These are phyloP conservation scores for Metallyticus violacea DNA, from an alignment of 2,888 invertebrate genomes.

Conservation along the genomic window DNA sequence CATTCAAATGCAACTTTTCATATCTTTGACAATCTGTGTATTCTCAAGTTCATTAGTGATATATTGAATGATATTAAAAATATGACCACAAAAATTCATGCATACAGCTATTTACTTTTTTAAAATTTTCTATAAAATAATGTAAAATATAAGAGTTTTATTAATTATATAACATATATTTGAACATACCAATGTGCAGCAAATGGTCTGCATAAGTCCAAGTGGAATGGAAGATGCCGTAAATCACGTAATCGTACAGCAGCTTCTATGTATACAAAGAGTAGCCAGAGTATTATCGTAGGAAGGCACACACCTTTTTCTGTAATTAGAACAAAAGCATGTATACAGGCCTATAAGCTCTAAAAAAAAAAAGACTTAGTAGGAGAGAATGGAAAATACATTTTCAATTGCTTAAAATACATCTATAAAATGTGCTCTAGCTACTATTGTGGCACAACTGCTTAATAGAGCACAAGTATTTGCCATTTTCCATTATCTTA, in stretches of 20 bases:
- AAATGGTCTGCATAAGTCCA: constrained; percentile 91
- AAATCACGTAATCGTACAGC: constrained; percentile 80
- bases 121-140: no score
- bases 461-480: no score
- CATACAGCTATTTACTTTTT: no score
- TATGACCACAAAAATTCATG: no score
- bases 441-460: no score
- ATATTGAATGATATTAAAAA: no score
- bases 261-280: constrained; percentile 93
- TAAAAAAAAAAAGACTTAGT: background rate
- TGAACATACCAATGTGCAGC: constrained; percentile 84
- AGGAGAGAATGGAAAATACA: background rate
- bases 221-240: constrained; percentile 78
- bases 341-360: background rate
- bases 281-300: constrained; percentile 88
- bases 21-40: no score
- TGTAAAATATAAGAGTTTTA: no score
- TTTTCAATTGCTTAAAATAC: background rate
- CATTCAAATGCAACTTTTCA: no score
- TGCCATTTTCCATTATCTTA: no score
- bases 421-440: background rate
- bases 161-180: no score
- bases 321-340: constrained; percentile 46
- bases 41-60: no score
- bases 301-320: constrained; percentile 93